Percentiles rank a stretch among this genome's conserved stretches.
These are phyloP conservation scores for Achlya flavicornis DNA, from an alignment of 2,888 invertebrate species.

Conservation along the genomic window DNA sequence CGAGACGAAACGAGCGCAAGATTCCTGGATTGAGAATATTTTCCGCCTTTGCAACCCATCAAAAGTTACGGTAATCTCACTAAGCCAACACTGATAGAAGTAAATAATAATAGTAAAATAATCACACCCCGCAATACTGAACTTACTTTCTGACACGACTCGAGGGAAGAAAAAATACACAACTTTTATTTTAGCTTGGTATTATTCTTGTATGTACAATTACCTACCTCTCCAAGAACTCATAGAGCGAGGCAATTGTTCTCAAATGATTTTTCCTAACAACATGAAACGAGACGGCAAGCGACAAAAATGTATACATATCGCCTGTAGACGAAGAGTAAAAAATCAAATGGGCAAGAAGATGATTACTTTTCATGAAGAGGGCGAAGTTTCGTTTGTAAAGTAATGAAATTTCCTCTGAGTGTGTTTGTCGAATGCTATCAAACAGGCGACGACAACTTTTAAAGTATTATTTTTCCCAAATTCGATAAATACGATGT, in stretches of 20 bases:
- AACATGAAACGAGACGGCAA: neutral
- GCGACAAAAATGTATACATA: neutral
- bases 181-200: no score
- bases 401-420: conserved; percentile 44
- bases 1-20: conserved; percentile 37
- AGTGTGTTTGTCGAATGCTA: conserved; percentile 30
- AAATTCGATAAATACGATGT: conserved; percentile 6
- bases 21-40: conserved; percentile 28
- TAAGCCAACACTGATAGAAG: no score
- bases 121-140: no score
- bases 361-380: conserved; percentile 40
- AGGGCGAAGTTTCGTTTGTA: conserved; percentile 34
- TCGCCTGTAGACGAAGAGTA: neutral
- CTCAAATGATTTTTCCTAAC: neutral
- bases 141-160: no score
- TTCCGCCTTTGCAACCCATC: neutral
- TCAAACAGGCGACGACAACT: conserved; percentile 28
- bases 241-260: neutral
- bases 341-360: conserved; percentile 28
- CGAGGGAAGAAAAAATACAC: neutral
- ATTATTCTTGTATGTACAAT: no score
- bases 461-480: neutral
- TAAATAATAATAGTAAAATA: no score
- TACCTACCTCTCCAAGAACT: no score
- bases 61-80: neutral